Conservation (phyloP, 2,797 vertebrate species). For the Etheostoma perlongum region DNA sequence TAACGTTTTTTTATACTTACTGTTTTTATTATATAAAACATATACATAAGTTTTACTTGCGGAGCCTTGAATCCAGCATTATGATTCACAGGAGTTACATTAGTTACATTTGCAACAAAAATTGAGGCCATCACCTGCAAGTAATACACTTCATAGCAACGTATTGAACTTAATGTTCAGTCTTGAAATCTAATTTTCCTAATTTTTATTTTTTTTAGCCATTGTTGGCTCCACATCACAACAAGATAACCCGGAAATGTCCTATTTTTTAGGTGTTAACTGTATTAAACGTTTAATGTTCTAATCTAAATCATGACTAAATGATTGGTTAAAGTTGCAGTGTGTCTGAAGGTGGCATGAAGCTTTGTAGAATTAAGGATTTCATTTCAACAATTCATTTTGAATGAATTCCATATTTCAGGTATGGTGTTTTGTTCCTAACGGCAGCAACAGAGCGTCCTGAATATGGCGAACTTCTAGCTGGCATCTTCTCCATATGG, state of each 20-base stretch:
- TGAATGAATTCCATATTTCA: background rate
- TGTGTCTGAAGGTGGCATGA: background rate
- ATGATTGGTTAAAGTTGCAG: too few relatives aligned
- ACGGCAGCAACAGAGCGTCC: background rate
- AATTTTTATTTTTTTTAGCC: background rate
- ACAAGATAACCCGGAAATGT: too few relatives aligned
- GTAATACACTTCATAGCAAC: background rate
- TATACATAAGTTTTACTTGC: conserved; percentile 1
- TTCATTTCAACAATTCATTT: background rate
- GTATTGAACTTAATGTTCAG: background rate
- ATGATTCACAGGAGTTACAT: background rate
- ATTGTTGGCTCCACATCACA: background rate
- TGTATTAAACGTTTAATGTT: background rate
- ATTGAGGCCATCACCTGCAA: background rate
- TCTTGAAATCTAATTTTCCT: background rate
- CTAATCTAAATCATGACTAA: too few relatives aligned
- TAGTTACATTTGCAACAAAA: background rate
- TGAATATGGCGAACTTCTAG: background rate
- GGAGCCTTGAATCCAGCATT: conserved; percentile 16
- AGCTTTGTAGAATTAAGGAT: background rate
- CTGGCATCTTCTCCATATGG: background rate
- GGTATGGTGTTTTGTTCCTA: background rate
- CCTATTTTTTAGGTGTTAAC: background rate
- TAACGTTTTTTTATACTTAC: background rate
- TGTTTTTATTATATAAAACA: conserved; percentile 20